Evolutionary conservation across 2,113 vertebrate species (phyloP).

Genomic region (Solenodon paradoxus): DNA sequence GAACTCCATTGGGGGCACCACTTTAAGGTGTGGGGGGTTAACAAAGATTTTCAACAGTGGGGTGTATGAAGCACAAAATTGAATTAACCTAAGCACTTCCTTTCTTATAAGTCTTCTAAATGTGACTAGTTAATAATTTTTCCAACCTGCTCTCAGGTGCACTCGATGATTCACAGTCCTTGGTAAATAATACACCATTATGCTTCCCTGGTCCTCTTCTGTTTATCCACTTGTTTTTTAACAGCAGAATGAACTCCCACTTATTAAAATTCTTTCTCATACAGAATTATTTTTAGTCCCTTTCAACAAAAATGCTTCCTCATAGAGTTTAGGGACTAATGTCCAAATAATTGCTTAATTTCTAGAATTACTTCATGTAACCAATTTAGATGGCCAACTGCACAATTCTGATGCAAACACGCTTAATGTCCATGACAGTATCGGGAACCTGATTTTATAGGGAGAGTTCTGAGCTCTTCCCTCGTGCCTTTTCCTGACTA

Average conservation of each 20-base stretch:
- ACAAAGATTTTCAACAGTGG: background rate
- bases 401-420: background rate
- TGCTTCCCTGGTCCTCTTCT: background rate
- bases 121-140: background rate
- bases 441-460: background rate
- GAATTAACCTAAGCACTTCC: background rate
- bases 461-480: background rate
- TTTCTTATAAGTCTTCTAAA: background rate
- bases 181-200: background rate
- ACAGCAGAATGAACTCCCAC: background rate
- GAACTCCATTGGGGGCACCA: background rate
- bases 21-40: background rate
- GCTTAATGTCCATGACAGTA: background rate
- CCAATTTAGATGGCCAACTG: background rate
- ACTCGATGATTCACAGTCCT: background rate
- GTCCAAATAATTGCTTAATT: background rate
- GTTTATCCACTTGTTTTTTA: background rate
- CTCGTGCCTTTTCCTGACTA: background rate
- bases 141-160: background rate
- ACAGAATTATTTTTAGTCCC: background rate
- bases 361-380: background rate
- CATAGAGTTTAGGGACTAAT: background rate
- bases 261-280: background rate
- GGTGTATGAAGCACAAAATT: background rate
- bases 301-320: background rate